Percentiles rank a stretch among this genome's conserved stretches.
phyloP scores from a whole-genome alignment of 2,113 vertebrate genomes.

The Trogon surrucura region DNA sequence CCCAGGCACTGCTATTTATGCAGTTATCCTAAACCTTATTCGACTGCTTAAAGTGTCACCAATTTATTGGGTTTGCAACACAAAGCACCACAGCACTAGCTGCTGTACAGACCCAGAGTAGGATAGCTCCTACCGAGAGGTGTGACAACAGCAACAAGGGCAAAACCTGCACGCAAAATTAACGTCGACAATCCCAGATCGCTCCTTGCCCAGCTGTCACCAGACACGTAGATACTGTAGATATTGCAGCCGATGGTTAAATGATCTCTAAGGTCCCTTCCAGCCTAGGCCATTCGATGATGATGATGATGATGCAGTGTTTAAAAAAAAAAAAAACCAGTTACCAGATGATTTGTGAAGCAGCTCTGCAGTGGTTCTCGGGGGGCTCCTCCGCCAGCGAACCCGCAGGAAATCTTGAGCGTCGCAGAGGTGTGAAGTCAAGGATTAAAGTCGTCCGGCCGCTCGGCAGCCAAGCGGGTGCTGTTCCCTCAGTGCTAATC shows the following conservation, averaged over 20 bases:
- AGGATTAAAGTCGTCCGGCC: not conserved
- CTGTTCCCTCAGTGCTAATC: not conserved
- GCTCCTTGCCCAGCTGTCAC: not conserved
- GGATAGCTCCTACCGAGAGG: not conserved
- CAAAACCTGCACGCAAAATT: not conserved
- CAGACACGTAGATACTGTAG: not conserved
- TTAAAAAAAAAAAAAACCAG: not conserved
- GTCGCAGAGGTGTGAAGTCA: not conserved
- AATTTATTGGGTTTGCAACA: not conserved
- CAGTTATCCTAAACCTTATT: not conserved
- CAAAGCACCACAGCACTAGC: not conserved
- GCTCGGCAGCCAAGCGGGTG: not conserved
- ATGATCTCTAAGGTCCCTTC: too few relatives aligned
- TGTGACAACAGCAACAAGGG: not conserved
- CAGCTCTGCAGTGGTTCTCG: not conserved
- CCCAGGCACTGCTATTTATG: not conserved
- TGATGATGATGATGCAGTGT: not conserved
- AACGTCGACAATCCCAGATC: not conserved
- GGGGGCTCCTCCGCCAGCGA: not conserved
- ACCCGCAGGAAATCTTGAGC: not conserved
- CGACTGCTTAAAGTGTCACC: not conserved
- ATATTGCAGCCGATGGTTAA: accelerated
- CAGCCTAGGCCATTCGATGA: too few relatives aligned
- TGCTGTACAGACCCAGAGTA: not conserved
- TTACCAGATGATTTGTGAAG: accelerated